Evolutionary conservation across 2,888 invertebrate genomes (phyloP).

Genomic region (Synergus japonicus): DNA sequence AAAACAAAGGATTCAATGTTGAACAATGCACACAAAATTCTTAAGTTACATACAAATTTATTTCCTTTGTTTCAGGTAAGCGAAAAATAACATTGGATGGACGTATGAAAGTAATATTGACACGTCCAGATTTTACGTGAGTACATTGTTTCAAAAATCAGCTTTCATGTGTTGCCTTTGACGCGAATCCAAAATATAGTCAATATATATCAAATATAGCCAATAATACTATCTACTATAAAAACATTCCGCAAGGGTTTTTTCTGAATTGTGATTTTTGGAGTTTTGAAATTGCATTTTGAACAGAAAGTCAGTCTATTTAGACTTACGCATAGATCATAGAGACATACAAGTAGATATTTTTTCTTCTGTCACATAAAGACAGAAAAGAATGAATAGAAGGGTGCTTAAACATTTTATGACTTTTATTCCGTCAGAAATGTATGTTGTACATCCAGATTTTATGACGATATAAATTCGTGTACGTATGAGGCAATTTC

Average conservation of each 20-base stretch:
- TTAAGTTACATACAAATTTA: neutral
- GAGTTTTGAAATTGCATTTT: neutral
- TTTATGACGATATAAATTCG: conserved; percentile 24
- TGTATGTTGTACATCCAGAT: conserved; percentile 21
- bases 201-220: neutral
- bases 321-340: conserved; percentile 1
- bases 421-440: conserved; percentile 20
- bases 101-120: neutral
- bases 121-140: neutral
- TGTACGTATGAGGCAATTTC: conserved; percentile 29
- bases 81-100: neutral
- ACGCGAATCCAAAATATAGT: neutral
- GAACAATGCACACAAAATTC: neutral
- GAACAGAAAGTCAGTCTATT: conserved; percentile 14
- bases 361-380: neutral
- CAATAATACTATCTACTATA: neutral
- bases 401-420: conserved; percentile 15
- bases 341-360: neutral
- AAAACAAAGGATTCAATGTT: too few species aligned
- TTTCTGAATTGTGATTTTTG: neutral
- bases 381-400: conserved; percentile 17
- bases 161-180: neutral
- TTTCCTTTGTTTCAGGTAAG: conserved; percentile 34
- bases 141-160: neutral
- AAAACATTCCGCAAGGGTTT: neutral